Evolutionary conservation across 2,113 vertebrate genomes (phyloP).

Genomic region (Petrocephalus microphthalmus): DNA sequence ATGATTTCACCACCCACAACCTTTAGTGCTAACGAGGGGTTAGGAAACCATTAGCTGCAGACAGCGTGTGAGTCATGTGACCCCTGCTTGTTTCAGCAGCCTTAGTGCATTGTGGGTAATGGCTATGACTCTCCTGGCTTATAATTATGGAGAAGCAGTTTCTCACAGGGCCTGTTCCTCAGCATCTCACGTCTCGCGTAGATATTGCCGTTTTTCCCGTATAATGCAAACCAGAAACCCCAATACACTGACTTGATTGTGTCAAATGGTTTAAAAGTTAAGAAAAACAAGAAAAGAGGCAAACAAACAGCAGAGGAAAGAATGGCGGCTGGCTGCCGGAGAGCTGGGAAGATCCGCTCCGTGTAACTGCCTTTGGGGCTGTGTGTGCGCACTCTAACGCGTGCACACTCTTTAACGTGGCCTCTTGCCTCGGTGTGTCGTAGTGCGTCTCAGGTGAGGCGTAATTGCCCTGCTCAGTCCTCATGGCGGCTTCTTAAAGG

Average conservation of each 20-base stretch:
- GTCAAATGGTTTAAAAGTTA: neutral
- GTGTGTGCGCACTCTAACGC: too few relatives aligned
- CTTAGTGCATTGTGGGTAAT: neutral
- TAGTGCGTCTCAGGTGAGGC: neutral
- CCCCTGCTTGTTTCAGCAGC: neutral
- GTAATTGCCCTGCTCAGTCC: neutral
- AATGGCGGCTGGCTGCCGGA: neutral
- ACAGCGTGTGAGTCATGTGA: neutral
- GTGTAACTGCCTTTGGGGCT: neutral
- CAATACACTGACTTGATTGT: neutral
- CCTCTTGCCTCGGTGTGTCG: neutral
- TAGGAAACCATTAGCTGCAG: neutral
- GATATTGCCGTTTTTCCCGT: neutral
- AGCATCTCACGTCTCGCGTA: neutral
- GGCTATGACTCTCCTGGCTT: neutral
- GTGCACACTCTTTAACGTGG: neutral
- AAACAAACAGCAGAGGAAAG: neutral
- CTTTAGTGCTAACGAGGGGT: neutral
- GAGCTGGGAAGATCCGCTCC: neutral
- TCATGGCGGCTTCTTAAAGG: neutral
- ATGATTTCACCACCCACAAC: neutral
- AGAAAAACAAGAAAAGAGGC: neutral
- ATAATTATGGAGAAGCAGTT: neutral
- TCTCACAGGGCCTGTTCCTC: neutral
- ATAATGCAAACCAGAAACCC: neutral